These are phyloP conservation scores for Malaclemys terrapin DNA, from an alignment of 2,113 vertebrate genomes.

Conservation along the genomic window DNA sequence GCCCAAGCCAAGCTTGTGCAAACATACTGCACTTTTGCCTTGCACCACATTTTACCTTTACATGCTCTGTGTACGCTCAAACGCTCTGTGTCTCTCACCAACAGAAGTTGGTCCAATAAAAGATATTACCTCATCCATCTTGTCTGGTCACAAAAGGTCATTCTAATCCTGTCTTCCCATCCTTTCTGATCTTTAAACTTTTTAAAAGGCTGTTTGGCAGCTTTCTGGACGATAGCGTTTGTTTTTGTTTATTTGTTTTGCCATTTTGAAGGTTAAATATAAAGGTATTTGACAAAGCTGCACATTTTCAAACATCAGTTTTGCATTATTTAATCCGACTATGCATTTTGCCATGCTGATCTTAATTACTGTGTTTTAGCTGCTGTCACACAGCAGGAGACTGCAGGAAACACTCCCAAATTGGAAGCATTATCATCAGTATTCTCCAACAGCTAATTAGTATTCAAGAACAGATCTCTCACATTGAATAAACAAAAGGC, in stretches of 20 bases:
- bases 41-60: slow-evolving; percentile 40
- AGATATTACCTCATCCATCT: background rate
- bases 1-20: slow-evolving; percentile 37
- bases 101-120: background rate
- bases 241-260: background rate
- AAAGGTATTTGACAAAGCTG: background rate
- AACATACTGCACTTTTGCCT: background rate
- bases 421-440: slow-evolving; percentile 9
- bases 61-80: background rate
- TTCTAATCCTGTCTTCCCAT: slow-evolving; percentile 7
- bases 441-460: slow-evolving; percentile 49
- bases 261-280: background rate
- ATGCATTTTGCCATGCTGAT: slow-evolving; percentile 12
- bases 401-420: slow-evolving; percentile 25
- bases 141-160: slow-evolving; percentile 46
- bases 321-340: background rate
- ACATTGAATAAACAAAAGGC: slow-evolving; percentile 30
- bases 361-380: slow-evolving; percentile 1
- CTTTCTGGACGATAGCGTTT: slow-evolving; percentile 22
- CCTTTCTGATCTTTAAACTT: slow-evolving; percentile 37
- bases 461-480: slow-evolving; percentile 21
- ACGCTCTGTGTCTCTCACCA: background rate
- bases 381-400: slow-evolving; percentile 53
- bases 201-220: slow-evolving; percentile 7
- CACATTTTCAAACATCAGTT: background rate